These are phyloP conservation scores for Orchesella flavescens DNA, from an alignment of 2,888 invertebrate genomes.

Conservation along the genomic window DNA sequence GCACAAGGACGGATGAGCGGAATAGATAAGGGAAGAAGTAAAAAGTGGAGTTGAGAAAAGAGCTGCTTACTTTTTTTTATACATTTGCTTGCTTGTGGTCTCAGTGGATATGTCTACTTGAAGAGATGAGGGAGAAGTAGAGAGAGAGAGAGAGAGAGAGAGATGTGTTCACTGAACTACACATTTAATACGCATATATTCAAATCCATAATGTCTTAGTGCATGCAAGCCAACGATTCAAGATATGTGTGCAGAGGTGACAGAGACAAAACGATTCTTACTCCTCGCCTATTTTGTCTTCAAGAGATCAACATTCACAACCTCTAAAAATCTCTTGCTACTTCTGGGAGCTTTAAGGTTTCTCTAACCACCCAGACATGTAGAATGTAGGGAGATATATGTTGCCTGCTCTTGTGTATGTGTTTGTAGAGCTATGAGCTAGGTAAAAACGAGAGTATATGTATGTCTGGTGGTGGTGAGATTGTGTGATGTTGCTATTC, in stretches of 20 bases:
- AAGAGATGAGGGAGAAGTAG: neutral
- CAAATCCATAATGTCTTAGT: conserved; percentile 42
- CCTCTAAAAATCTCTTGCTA: conserved; percentile 52
- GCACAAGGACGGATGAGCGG: conserved; percentile 43
- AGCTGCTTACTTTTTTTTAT: conserved; percentile 6
- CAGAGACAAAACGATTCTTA: conserved; percentile 70
- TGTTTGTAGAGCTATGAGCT: too few species aligned
- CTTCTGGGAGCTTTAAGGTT: conserved; percentile 35
- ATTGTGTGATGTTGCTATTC: conserved; percentile 32
- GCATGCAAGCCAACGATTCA: conserved; percentile 38
- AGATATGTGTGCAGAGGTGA: conserved; percentile 64
- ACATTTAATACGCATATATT: conserved; percentile 58
- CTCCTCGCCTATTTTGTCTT: conserved; percentile 64
- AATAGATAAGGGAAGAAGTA: conserved; percentile 22
- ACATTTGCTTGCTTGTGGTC: conserved; percentile 29
- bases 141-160: conserved; percentile 35
- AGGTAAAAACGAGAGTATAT: neutral
- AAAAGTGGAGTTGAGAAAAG: neutral
- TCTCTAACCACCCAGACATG: conserved; percentile 41
- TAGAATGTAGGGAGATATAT: too few species aligned
- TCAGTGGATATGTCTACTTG: conserved; percentile 30
- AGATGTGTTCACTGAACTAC: conserved; percentile 55
- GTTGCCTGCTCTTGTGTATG: conserved; percentile 18
- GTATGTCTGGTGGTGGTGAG: conserved; percentile 7
- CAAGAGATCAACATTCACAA: conserved; percentile 61